Conservation (phyloP, 2,113 vertebrate genomes). For the Protobothrops mucrosquamatus region DNA sequence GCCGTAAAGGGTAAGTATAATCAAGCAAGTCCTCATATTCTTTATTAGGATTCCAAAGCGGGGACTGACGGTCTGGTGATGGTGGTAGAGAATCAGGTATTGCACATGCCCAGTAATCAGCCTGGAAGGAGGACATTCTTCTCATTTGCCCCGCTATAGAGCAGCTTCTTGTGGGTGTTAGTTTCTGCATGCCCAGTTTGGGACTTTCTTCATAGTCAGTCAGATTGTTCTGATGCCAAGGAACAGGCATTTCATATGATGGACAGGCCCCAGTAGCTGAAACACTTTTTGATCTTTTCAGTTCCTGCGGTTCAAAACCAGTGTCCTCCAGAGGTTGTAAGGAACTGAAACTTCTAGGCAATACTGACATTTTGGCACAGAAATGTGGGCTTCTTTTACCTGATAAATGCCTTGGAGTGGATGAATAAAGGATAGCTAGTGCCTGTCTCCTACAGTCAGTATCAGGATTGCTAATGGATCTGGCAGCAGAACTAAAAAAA, state of each 20-base stretch:
- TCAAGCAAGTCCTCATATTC: constrained; percentile 89
- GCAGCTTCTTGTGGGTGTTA: accelerated
- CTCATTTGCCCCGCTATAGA: accelerated
- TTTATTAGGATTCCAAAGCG: constrained; percentile 81
- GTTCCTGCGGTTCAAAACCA: constrained; percentile 24
- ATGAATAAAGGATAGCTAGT: not conserved
- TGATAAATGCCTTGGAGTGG: constrained; percentile 18
- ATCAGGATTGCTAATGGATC: not conserved
- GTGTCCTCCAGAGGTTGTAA: constrained; percentile 46
- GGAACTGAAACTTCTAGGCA: constrained; percentile 45
- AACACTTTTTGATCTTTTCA: not conserved
- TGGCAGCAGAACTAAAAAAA: not conserved
- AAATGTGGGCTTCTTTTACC: constrained; percentile 18
- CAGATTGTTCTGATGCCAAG: accelerated
- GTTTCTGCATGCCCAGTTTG: accelerated
- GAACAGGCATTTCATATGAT: not conserved
- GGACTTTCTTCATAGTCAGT: not conserved
- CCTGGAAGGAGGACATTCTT: constrained; percentile 69
- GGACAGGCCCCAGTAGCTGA: not conserved
- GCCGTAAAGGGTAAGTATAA: constrained; percentile 89
- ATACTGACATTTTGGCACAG: not conserved
- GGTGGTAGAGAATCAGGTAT: constrained; percentile 78
- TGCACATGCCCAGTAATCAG: constrained; percentile 85
- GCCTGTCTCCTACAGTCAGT: not conserved
- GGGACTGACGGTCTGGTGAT: constrained; percentile 75